Evolutionary conservation across 2,113 vertebrate species (phyloP).

Genomic region (Ibidorhyncha struthersii): DNA sequence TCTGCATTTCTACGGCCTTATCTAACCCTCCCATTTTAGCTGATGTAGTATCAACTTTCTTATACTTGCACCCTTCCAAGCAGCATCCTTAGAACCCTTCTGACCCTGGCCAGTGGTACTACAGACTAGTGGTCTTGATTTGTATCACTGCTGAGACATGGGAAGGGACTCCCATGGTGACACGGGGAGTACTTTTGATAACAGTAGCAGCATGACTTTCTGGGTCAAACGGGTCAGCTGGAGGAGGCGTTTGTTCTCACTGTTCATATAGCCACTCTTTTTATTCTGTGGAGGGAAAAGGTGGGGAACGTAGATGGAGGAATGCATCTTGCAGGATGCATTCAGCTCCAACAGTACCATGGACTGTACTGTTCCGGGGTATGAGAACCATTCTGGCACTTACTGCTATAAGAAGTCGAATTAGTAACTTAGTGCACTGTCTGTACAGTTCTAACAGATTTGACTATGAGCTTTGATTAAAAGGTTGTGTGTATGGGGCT

Average conservation of each 20-base stretch:
- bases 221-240: neutral
- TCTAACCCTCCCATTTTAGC: neutral
- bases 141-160: neutral
- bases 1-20: neutral
- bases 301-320: neutral
- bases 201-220: neutral
- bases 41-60: neutral
- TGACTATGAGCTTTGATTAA: neutral
- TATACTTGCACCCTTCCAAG: neutral
- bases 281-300: neutral
- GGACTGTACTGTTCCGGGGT: too few relatives aligned
- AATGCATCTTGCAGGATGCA: neutral
- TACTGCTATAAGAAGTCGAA: neutral
- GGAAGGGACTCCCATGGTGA: neutral
- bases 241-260: neutral
- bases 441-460: neutral
- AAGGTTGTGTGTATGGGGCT: neutral
- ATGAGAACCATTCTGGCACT: neutral
- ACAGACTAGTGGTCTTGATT: too few relatives aligned
- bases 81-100: neutral
- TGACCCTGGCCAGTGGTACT: neutral
- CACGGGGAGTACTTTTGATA: neutral
- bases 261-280: neutral
- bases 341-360: neutral
- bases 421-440: neutral